Conservation (phyloP, 2,888 invertebrate genomes). For the Mermis nigrescens region DNA sequence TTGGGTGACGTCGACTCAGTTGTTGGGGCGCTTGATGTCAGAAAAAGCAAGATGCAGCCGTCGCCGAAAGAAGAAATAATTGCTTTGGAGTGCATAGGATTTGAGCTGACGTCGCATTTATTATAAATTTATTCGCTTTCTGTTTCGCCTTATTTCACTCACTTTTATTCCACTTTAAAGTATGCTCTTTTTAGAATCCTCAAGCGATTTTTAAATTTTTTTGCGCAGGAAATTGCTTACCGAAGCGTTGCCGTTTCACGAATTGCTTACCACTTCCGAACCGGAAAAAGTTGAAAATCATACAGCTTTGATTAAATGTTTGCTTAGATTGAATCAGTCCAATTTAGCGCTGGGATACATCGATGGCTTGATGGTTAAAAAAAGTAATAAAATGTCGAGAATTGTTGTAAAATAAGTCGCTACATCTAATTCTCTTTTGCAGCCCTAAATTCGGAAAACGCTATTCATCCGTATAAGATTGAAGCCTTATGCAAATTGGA, state of each 20-base stretch:
- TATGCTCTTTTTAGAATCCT: too few species aligned
- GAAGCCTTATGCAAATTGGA: constrained; percentile 74
- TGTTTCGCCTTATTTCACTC: background rate
- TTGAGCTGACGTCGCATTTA: too few species aligned
- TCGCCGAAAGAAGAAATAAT: constrained; percentile 61
- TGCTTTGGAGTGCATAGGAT: constrained; percentile 34
- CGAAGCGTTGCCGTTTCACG: constrained; percentile 14
- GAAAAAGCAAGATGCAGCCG: constrained; percentile 41
- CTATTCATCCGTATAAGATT: constrained; percentile 47
- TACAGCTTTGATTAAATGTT: constrained; percentile 8
- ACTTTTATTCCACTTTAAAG: too few species aligned
- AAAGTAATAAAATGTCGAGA: background rate
- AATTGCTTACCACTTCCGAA: background rate
- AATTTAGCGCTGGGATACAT: constrained; percentile 19
- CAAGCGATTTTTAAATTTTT: too few species aligned
- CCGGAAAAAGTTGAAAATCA: constrained; percentile 1
- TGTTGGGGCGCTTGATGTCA: constrained; percentile 47
- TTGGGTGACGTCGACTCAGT: constrained; percentile 77
- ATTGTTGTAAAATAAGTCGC: background rate
- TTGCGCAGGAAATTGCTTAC: constrained; percentile 7
- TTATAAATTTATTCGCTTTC: constrained; percentile 1
- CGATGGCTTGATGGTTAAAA: constrained; percentile 22
- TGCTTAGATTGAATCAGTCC: constrained; percentile 12
- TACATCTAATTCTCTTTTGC: background rate
- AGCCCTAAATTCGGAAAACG: constrained; percentile 10